Evolutionary conservation across 2,888 invertebrate species (phyloP), one percentile per base, ranked within the genome.

Genomic region (Agrochola lychnidis): DNA sequence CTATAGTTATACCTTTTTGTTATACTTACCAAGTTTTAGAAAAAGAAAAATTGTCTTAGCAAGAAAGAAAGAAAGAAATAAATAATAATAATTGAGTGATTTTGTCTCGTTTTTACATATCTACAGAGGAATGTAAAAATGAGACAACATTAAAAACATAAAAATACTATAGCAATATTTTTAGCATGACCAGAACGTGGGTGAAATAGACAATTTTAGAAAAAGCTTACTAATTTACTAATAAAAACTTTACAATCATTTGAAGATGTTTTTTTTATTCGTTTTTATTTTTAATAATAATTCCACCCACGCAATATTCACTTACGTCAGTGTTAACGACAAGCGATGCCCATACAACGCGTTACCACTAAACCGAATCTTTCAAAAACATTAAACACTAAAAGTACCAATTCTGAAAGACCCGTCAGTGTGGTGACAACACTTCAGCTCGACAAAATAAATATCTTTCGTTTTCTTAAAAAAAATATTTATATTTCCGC

Each of bases 331-430:
- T 94, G 96, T 96, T 96, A 96, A 96, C 96, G 96, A 95, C 94
- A 96, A 96, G 96, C 96, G 93, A 95, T 95, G 95, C 94, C 95
- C 96, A 96, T 94, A 95, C 96, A 95, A 95, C 94, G 95, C 94
- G 93, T 91, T 92, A 92, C 90, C 90, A 91, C 88, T 88, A 86
- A 85, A 84, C 81, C 0, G 83, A 88, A 86, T 73, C 86, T 79
- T 83, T 83, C 88, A 86, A 82, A 79, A 78, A 75, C 42, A 70
- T 79, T 76, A 59, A 82, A 72, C 71, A 77, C 73, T 81, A 71
- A 67, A 77, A 72, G 45, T 66, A 75, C 19, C 61, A 69, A 70
- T 86, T 91, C 89, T 85, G 91, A 92, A 92, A 91, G 91, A 91
- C 89, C 87, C 91, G 80, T 88, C 82, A 85, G 78, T 79, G 87